Evolutionary conservation across 53 echinoderm and acorn worm species (phyloP).

Genomic region (Holothuria leucospilota): DNA sequence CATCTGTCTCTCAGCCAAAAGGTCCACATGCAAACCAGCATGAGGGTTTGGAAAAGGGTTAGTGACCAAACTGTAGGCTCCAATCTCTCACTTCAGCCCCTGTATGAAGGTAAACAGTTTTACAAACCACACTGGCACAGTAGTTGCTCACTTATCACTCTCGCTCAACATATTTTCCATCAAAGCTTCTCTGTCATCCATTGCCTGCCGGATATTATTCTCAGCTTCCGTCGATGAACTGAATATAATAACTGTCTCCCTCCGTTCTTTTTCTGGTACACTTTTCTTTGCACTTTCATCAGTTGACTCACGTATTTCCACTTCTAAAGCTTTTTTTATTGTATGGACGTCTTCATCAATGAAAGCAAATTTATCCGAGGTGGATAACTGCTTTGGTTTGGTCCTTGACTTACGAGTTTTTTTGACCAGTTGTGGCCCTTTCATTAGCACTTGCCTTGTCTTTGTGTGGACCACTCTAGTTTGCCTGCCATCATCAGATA

Average conservation of each 20-base stretch:
- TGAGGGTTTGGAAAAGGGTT: no score
- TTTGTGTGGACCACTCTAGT: constrained; percentile 75
- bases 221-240: constrained; percentile 30
- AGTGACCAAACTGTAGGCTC: no score
- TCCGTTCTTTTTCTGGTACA: not conserved
- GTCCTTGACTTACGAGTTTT: constrained; percentile 48
- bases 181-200: constrained; percentile 38
- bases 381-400: constrained; percentile 5
- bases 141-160: constrained; percentile 13
- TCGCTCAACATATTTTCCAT: constrained; percentile 45
- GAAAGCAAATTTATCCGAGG: constrained; percentile 7
- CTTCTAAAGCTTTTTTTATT: constrained; percentile 17
- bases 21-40: no score
- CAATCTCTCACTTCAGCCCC: no score
- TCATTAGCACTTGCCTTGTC: constrained; percentile 83
- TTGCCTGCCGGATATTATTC: constrained; percentile 26
- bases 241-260: constrained; percentile 29
- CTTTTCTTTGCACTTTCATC: not conserved
- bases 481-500: constrained; percentile 42
- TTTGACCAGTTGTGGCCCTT: constrained; percentile 71
- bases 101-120: not conserved
- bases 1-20: no score
- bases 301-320: not conserved
- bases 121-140: not conserved
- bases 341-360: constrained; percentile 45